These are phyloP conservation scores for Pollachius pollachius DNA, from an alignment of 2,113 vertebrate species.

Conservation along the genomic window DNA sequence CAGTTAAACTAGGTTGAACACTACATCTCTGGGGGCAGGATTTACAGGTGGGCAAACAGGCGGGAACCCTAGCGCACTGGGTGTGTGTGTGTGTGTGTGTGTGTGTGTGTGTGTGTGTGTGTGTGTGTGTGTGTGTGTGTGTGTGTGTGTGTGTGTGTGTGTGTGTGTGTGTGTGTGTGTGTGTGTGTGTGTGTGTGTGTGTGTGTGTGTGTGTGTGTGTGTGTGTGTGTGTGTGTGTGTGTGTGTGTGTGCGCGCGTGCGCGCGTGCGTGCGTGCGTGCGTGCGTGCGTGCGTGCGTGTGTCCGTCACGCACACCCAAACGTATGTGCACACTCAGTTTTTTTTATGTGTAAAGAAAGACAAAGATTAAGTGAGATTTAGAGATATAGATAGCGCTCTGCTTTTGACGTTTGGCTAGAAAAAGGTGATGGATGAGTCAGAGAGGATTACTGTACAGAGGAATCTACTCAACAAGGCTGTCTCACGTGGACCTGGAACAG, in stretches of 20 bases:
- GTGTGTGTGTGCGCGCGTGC: not conserved
- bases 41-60: constrained; percentile 58
- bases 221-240: not conserved
- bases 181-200: not conserved
- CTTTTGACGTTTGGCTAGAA: not conserved
- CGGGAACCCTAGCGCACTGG: constrained; percentile 3
- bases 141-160: not conserved
- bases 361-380: constrained; percentile 14
- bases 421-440: not conserved
- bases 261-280: too few relatives aligned
- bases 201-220: too few relatives aligned
- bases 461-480: too few relatives aligned
- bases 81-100: not conserved
- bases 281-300: not conserved
- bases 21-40: constrained; percentile 33
- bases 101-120: not conserved
- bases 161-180: not conserved
- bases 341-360: not conserved
- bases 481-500: too few relatives aligned
- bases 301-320: not conserved
- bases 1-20: constrained; percentile 40
- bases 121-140: not conserved
- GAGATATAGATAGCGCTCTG: not conserved
- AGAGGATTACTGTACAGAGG: constrained; percentile 4
- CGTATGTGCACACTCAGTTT: not conserved